Evolutionary conservation across 37 sponge, comb jelly and placozoan genomes (phyloP), one percentile per base, ranked within the genome.

Genomic region (Aplysina aerophoba): DNA sequence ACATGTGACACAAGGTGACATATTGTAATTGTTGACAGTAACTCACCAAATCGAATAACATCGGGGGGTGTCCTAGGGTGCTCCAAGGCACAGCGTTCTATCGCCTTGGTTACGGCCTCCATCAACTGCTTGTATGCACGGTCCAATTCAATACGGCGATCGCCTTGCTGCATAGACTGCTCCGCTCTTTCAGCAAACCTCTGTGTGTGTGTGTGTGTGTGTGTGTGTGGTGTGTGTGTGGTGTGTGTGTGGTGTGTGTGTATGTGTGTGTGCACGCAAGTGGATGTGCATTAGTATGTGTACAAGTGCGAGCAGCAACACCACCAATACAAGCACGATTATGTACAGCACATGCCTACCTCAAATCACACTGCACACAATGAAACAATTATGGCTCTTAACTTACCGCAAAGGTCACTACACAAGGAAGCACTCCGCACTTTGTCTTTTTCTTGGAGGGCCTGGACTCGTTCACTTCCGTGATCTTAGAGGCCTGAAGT

Each of bases 1-100:
- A 88, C 71, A 68, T 25, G 20, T 57, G 17, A 57, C 59, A 57
- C n/a, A n/a, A n/a, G n/a, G n/a, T n/a, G n/a, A n/a, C n/a, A n/a
- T n/a, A n/a, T n/a, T n/a, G n/a, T n/a, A n/a, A n/a, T n/a, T n/a
- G n/a, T n/a, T n/a, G n/a, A n/a, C n/a, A n/a, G 4, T 62, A 5
- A 56, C 87, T 72, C 25, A 95, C 96, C 97, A 81, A 97, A 89
- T 67, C 77, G 81, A 38, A 95, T 79, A 73, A 97, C 97, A 89
- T 97, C 93, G 16, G 65, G 38, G 25, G 96, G 96, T 15, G 97
- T 93, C 66, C 93, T 95, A 55, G 81, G 83, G 64, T 95, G 94
- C 17, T 91, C 94, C 19, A 31, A 35, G 6, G 97, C 89, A 1
- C 86, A 71, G 16, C 96, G 57, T 64, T 95, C 93, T 17, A 97